phyloP scores from a whole-genome alignment of 2,797 vertebrate genomes.

The Vireo griseus region DNA sequence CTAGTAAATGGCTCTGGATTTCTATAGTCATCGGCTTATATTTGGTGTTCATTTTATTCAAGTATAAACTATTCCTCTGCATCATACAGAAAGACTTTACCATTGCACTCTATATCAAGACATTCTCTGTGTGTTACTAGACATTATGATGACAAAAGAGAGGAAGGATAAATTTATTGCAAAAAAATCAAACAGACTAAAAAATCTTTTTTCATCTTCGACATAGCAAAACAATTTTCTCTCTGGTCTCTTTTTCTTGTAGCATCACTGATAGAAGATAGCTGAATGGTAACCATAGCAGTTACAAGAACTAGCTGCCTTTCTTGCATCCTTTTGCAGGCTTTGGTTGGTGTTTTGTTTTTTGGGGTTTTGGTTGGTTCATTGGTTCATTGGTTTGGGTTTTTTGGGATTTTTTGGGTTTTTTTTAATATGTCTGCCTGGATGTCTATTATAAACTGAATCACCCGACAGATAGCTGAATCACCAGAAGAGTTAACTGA shows the following conservation, averaged over 20 bases:
- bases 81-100: background rate
- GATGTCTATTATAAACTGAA: background rate
- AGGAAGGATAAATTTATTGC: background rate
- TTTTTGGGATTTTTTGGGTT: background rate
- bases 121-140: background rate
- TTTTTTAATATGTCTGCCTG: background rate
- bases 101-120: background rate
- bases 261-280: background rate
- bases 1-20: background rate
- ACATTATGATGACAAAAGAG: background rate
- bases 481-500: background rate
- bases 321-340: background rate
- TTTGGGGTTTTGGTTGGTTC: rapidly evolving
- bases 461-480: background rate
- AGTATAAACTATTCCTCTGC: background rate
- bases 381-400: background rate
- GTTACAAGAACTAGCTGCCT: background rate
- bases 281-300: background rate
- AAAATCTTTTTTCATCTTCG: background rate
- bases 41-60: background rate
- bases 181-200: background rate
- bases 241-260: background rate
- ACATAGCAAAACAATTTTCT: background rate
- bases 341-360: rapidly evolving
- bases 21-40: background rate